Evolutionary conservation across 1,140 invertebrate species (phyloP).

Genomic region (Brachionus rubens): DNA sequence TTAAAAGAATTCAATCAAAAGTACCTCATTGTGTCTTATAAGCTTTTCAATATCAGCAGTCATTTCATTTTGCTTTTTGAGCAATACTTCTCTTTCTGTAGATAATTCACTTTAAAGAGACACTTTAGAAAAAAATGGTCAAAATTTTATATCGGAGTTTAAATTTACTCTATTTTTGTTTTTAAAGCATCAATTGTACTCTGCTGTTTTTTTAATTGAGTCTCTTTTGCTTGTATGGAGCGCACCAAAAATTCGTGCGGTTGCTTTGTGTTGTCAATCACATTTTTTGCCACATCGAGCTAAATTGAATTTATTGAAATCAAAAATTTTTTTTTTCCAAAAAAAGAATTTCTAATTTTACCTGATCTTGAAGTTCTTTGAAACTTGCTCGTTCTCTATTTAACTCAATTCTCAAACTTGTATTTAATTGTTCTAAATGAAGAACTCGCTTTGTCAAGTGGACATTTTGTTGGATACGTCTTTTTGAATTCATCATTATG

Average conservation of each 20-base stretch:
- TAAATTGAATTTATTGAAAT: conserved; percentile 41
- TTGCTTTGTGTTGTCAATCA: conserved; percentile 57
- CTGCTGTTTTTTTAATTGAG: conserved; percentile 53
- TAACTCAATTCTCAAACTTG: conserved; percentile 53
- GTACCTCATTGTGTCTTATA: conserved; percentile 56
- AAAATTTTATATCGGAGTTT: not conserved
- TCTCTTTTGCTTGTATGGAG: conserved; percentile 54
- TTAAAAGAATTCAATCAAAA: not conserved
- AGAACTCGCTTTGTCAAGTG: conserved; percentile 58
- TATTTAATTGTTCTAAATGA: conserved; percentile 57
- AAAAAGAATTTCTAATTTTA: conserved; percentile 33
- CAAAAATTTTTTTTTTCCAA: not conserved
- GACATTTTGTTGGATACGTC: conserved; percentile 59
- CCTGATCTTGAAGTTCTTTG: conserved; percentile 54
- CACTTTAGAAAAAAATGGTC: not conserved
- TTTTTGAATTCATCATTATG: conserved; percentile 57
- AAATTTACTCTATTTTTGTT: conserved; percentile 50
- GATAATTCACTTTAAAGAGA: conserved; percentile 51
- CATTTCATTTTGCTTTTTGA: conserved; percentile 56
- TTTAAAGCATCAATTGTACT: conserved; percentile 52
- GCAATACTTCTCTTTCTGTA: conserved; percentile 52
- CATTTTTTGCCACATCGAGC: conserved; percentile 53
- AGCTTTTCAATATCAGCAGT: conserved; percentile 57
- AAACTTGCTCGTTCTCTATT: conserved; percentile 54
- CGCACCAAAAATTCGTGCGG: conserved; percentile 59